Evolutionary conservation across 2,888 invertebrate species (phyloP).

Genomic region (Pseudoips prasinana): DNA sequence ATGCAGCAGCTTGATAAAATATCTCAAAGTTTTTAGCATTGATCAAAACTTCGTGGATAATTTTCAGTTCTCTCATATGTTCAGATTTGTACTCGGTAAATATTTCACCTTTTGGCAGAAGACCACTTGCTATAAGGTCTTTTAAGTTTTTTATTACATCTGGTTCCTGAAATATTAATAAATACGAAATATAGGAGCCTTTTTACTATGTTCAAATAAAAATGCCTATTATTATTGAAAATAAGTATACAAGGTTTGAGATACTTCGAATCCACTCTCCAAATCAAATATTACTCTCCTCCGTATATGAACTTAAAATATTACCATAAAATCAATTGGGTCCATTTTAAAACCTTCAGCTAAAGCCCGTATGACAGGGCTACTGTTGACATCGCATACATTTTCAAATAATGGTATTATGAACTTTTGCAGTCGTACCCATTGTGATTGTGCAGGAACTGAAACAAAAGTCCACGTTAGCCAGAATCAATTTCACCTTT

Average conservation of each 20-base stretch:
- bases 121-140: conserved; percentile 47
- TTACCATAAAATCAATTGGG: conserved; percentile 56
- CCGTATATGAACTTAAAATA: too few species aligned
- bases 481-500: too few species aligned
- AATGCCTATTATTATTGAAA: too few species aligned
- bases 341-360: conserved; percentile 55
- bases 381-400: conserved; percentile 60
- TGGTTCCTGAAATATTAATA: conserved; percentile 49
- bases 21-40: conserved; percentile 81
- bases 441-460: conserved; percentile 56
- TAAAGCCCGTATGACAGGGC: conserved; percentile 43
- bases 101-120: conserved; percentile 61
- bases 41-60: conserved; percentile 73
- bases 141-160: conserved; percentile 50
- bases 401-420: conserved; percentile 67
- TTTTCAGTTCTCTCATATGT: conserved; percentile 56
- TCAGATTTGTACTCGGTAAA: conserved; percentile 60
- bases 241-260: too few species aligned
- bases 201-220: too few species aligned
- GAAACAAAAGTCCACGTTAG: conserved; percentile 30
- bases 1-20: conserved; percentile 81
- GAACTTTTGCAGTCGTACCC: conserved; percentile 61
- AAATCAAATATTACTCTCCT: too few species aligned
- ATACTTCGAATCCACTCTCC: too few species aligned
- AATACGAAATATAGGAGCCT: too few species aligned